Base-by-base conservation (phyloP, 2,888 invertebrate genomes). In the Scelioninae gen. 1 region DNA sequence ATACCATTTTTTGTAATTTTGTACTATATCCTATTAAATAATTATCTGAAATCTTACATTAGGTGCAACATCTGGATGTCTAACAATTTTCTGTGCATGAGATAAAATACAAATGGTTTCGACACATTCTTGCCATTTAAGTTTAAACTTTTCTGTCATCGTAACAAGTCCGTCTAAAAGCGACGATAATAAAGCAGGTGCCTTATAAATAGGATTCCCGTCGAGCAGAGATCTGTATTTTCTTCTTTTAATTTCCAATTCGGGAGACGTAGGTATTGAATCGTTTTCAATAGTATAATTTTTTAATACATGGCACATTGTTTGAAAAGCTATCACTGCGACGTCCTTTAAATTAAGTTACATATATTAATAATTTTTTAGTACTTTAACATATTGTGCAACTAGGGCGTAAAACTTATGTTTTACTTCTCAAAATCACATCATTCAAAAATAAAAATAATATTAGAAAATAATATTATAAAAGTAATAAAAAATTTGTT, bases 91-190 rank as follows among this genome's bases (percentile, higher is more conserved):
- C 77, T 94, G 92, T 9, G 93, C 93, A 5, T 93, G 91, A 51
- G 93, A 93, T 45, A 94, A 91, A 10, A 97, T 92, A 84, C 95
- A 95, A 78, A 96, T 93, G 0, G 96, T 95, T 93, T 97, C 96
- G 2, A 96, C 93, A 75, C 95, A 96, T 86, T 96, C 96, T 75
- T 95, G 94, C 96, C 96, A 96, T 38, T 95, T 95, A 11, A 96
- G 95, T 81, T 95, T 94, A 85, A 95, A 95, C 56, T 95, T 94
- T 77, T 95, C 94, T 5, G 96, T 95, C 51, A 96, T 92, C 0
- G 94, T 93, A 23, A 94, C 93, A 10, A 96, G 92, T 0, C 94
- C 94, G 74, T 96, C 95, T 75, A 96, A 91, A 0, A 96, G 93
- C n/a, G 95, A 94, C 9, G 94, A 94, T 88, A 96, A 92, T 31